Percentiles rank a stretch among this genome's conserved stretches.
Evolutionary conservation across 2,888 invertebrate species (phyloP).

Genomic region (Spodoptera picta): DNA sequence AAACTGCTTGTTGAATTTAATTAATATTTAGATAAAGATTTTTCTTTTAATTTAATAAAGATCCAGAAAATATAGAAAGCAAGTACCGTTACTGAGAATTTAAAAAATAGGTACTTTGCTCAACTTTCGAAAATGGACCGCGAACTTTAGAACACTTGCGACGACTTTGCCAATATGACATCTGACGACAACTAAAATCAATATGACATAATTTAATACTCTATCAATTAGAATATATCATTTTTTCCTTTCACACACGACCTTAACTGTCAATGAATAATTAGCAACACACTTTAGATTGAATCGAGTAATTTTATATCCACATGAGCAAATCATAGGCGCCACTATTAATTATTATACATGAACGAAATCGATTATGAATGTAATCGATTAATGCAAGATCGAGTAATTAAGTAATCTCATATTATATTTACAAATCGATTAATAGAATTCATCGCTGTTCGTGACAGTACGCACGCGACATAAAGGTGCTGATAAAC

Average conservation of each 20-base stretch:
- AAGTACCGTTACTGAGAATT: too few relatives aligned
- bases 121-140: neutral
- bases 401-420: conserved; percentile 25
- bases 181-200: too few relatives aligned
- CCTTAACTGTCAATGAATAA: too few relatives aligned
- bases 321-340: conserved; percentile 22
- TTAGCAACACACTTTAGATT: conserved; percentile 1
- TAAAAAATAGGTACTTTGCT: too few relatives aligned
- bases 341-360: conserved; percentile 26
- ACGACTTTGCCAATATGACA: too few relatives aligned
- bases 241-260: too few relatives aligned
- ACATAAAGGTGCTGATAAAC: conserved; percentile 5
- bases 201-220: too few relatives aligned
- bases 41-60: neutral
- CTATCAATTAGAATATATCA: too few relatives aligned
- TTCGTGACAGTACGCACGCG: conserved; percentile 46
- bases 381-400: conserved; percentile 15
- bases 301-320: neutral
- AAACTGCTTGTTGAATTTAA: too few relatives aligned
- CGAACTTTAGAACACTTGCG: too few relatives aligned
- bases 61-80: too few relatives aligned
- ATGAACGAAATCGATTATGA: conserved; percentile 31
- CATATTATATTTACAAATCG: conserved; percentile 32
- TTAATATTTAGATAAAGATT: too few relatives aligned
- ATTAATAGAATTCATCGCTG: conserved; percentile 23